These are phyloP conservation scores for Actias luna DNA, from an alignment of 2,888 invertebrate genomes.

Conservation along the genomic window DNA sequence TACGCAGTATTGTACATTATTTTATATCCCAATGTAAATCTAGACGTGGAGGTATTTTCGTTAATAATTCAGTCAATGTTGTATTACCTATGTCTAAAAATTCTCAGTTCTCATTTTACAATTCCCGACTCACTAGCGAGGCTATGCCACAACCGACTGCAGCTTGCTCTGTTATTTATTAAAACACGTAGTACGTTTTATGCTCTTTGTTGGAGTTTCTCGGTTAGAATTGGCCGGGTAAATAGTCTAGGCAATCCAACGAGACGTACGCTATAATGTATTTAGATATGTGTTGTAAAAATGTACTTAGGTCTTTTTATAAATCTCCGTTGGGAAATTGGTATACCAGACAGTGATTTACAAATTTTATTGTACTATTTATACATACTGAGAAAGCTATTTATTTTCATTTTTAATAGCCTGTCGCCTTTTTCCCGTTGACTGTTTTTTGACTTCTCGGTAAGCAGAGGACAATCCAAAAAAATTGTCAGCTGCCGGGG, in stretches of 20 bases:
- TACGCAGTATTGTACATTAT: neutral
- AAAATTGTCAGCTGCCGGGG: too few relatives aligned
- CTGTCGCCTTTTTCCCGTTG: too few relatives aligned
- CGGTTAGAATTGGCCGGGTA: neutral
- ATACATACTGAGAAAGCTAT: neutral
- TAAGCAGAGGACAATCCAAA: too few relatives aligned
- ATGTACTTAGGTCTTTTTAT: neutral
- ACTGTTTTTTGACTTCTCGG: too few relatives aligned
- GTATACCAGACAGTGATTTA: neutral
- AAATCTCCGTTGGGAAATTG: neutral
- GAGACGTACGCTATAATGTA: neutral
- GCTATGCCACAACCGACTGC: conserved; percentile 32
- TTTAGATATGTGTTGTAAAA: neutral
- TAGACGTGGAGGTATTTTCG: conserved; percentile 21
- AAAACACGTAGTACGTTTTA: conserved; percentile 58
- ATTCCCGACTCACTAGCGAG: conserved; percentile 23
- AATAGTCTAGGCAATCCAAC: neutral
- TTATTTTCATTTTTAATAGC: neutral
- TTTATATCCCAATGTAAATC: neutral
- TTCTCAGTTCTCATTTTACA: conserved; percentile 45
- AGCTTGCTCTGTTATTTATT: conserved; percentile 51
- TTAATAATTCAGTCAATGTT: conserved; percentile 25
- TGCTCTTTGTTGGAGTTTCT: conserved; percentile 27
- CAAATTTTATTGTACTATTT: neutral
- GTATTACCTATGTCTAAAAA: conserved; percentile 38